These are phyloP conservation scores for Upupa epops DNA, from an alignment of 2,113 vertebrate genomes.

Conservation along the genomic window DNA sequence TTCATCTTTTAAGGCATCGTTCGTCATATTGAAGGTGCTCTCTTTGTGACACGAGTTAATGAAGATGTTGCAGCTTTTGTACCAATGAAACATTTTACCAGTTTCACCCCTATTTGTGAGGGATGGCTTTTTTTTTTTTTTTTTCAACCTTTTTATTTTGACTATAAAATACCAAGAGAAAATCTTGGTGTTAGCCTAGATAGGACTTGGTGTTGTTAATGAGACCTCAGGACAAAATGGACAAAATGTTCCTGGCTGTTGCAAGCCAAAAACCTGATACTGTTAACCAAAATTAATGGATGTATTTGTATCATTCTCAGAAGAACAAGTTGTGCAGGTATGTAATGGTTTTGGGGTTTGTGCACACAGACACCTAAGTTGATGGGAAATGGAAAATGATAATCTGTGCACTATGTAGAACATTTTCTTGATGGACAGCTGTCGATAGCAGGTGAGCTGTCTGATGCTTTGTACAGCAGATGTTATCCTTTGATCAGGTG, in stretches of 20 bases:
- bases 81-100: background rate
- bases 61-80: background rate
- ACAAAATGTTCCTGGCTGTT: background rate
- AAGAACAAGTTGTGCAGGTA: conserved; percentile 60
- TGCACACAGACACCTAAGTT: background rate
- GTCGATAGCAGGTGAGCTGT: background rate
- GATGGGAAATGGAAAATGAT: background rate
- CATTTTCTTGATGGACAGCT: background rate
- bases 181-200: background rate
- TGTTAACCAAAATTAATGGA: conserved; percentile 26
- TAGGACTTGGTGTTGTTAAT: background rate
- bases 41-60: background rate
- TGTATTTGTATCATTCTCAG: conserved; percentile 25
- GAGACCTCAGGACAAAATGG: background rate
- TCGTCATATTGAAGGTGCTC: background rate
- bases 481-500: background rate
- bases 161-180: background rate
- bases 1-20: background rate
- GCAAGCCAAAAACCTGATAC: background rate
- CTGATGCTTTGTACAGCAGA: background rate
- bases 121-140: background rate
- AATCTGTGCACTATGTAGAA: background rate
- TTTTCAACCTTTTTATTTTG: background rate
- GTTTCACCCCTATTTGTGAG: background rate
- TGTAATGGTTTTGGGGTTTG: background rate